These are phyloP conservation scores for Bucco capensis DNA, from an alignment of 2,113 vertebrate genomes.

Conservation along the genomic window DNA sequence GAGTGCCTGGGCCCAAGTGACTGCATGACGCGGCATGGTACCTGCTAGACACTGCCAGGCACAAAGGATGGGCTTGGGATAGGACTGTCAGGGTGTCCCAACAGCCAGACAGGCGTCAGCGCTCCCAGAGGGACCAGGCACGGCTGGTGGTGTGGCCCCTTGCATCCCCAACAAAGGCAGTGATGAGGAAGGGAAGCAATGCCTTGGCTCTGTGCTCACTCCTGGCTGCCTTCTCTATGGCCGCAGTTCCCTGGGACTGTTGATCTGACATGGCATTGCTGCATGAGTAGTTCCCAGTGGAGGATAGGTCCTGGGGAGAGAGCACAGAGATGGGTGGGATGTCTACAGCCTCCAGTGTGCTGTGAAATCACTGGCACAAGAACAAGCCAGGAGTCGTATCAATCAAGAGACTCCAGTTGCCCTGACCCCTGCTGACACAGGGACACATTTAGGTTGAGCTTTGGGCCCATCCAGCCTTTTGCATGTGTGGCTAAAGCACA, in stretches of 20 bases:
- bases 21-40: neutral
- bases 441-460: neutral
- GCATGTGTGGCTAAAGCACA: neutral
- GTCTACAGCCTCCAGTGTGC: neutral
- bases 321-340: neutral
- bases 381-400: neutral
- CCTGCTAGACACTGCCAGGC: fast-evolving
- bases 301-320: neutral
- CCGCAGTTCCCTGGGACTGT: neutral
- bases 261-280: fast-evolving
- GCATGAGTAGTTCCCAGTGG: fast-evolving
- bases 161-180: neutral
- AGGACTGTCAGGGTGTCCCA: neutral
- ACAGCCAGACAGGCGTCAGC: slow-evolving; percentile 31
- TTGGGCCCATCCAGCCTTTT: neutral
- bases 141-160: fast-evolving
- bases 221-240: neutral
- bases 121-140: neutral
- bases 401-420: neutral
- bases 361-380: neutral
- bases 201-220: fast-evolving
- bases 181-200: neutral
- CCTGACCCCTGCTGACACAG: neutral
- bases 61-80: neutral
- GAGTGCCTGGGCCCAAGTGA: neutral